A percentile compares a stretch with the other conserved stretches of the same genome.
phyloP scores from a whole-genome alignment of 2,797 vertebrate genomes.

The Lepilemur septentrionalis region DNA sequence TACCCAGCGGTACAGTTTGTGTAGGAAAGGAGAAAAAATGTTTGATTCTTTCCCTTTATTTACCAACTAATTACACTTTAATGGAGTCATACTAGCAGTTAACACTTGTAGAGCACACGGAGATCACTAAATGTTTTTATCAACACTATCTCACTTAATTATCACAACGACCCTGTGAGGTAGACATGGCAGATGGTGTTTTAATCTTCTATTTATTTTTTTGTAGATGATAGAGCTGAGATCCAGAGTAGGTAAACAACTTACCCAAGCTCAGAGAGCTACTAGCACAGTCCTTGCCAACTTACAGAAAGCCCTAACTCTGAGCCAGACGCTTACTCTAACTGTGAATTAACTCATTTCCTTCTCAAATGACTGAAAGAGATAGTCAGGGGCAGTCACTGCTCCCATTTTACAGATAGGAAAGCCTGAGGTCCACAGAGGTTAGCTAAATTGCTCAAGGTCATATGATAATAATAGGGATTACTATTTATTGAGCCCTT shows the following conservation, averaged over 20 bases:
- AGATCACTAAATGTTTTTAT: slow-evolving; percentile 32
- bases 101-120: not conserved
- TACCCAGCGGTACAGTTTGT: not conserved
- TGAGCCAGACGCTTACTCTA: not conserved
- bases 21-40: not conserved
- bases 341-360: not conserved
- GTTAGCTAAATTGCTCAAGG: not conserved
- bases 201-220: slow-evolving; percentile 47
- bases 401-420: not conserved
- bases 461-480: not conserved
- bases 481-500: not conserved
- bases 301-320: not conserved
- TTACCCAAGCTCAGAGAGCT: not conserved
- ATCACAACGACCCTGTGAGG: slow-evolving; percentile 7
- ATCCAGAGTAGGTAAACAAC: not conserved
- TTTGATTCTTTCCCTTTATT: slow-evolving; percentile 30
- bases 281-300: not conserved
- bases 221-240: slow-evolving; percentile 46
- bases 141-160: slow-evolving; percentile 54
- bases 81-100: not conserved
- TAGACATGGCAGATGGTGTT: slow-evolving; percentile 48
- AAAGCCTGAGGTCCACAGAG: not conserved
- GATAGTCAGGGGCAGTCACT: not conserved
- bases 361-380: not conserved
- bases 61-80: slow-evolving; percentile 48